phyloP scores from a whole-genome alignment of 1,140 invertebrate species.

The Psilanteris sp. region DNA sequence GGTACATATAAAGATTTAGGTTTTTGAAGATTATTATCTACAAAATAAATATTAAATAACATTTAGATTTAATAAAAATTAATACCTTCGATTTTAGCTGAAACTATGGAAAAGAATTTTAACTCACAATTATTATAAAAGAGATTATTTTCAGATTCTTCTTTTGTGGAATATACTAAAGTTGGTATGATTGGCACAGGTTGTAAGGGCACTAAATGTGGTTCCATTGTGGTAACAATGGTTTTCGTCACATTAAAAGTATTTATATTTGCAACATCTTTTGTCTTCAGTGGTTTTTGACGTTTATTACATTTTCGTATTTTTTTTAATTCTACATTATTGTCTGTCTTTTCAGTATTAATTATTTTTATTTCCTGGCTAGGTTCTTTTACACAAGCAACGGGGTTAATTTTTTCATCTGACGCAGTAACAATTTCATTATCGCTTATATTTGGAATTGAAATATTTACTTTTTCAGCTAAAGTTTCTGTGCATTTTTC shows the following conservation, averaged over 20 bases:
- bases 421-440: neutral
- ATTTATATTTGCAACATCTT: neutral
- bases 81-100: too few relatives aligned
- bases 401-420: neutral
- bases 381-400: neutral
- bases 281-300: neutral
- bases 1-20: conserved; percentile 51
- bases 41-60: too few relatives aligned
- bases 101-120: too few relatives aligned
- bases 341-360: neutral
- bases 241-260: conserved; percentile 4
- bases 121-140: conserved; percentile 46
- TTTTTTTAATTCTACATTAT: neutral
- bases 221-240: conserved; percentile 4
- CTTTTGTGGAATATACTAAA: conserved; percentile 71
- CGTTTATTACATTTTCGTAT: neutral
- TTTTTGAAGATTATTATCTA: conserved; percentile 10
- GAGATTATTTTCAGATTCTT: conserved; percentile 57
- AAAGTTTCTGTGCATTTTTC: conserved; percentile 14
- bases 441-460: conserved; percentile 18
- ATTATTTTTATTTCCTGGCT: neutral
- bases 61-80: too few relatives aligned
- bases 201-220: conserved; percentile 4
- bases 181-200: conserved; percentile 66
- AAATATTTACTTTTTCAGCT: conserved; percentile 14